These are phyloP conservation scores for Oreochromis niloticus DNA, from an alignment of 2,113 vertebrate species.

Conservation along the genomic window DNA sequence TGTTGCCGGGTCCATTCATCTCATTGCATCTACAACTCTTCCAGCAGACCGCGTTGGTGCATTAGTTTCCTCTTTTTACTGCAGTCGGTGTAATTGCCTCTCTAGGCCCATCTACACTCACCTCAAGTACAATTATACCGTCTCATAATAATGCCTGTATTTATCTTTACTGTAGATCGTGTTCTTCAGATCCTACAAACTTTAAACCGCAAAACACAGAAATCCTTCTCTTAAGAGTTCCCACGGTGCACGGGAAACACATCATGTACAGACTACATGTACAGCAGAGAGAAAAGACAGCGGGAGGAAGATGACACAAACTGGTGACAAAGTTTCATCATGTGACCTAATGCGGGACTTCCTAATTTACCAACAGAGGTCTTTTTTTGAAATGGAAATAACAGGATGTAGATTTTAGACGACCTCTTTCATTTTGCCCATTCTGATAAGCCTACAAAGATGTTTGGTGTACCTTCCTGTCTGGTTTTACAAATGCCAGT, in stretches of 20 bases:
- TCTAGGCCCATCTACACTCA: background rate
- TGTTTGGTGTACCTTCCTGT: background rate
- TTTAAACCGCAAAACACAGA: background rate
- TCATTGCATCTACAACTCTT: background rate
- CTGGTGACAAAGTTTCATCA: background rate
- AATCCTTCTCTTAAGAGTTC: background rate
- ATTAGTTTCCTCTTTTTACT: background rate
- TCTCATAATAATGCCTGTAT: accelerated
- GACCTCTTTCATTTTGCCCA: background rate
- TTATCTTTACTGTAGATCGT: background rate
- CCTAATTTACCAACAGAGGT: background rate
- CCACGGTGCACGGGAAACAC: background rate
- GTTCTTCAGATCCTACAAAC: background rate
- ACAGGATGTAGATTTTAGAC: background rate
- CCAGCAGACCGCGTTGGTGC: background rate
- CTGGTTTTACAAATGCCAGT: background rate
- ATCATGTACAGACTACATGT: background rate
- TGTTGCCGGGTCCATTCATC: background rate
- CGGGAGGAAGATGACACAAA: background rate
- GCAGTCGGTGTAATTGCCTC: background rate
- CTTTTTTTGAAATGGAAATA: background rate
- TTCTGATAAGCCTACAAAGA: background rate
- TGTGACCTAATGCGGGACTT: background rate
- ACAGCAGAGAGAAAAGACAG: background rate
- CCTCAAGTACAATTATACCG: background rate